These are phyloP conservation scores for Drosophila murphyi DNA, from an alignment of 1,140 invertebrate genomes.

Conservation along the genomic window DNA sequence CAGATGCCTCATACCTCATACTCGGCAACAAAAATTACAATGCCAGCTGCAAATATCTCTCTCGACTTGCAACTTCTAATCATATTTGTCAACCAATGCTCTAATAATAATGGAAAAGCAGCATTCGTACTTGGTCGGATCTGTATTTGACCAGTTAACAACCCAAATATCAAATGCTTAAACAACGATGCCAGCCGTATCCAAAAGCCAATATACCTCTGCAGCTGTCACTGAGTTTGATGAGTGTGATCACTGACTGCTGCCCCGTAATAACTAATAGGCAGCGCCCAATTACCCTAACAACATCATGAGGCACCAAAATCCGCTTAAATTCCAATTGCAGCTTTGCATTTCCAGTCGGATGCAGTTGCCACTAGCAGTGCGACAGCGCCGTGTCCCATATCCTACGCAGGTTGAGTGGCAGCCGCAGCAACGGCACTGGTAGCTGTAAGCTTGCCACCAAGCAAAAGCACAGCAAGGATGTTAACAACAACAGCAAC, in stretches of 20 bases:
- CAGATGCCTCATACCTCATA: too few relatives aligned
- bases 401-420: not conserved
- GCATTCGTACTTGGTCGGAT: too few relatives aligned
- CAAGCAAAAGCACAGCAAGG: not conserved
- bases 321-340: slow-evolving; percentile 47
- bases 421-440: not conserved
- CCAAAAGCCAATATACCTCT: not conserved
- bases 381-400: not conserved
- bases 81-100: too few relatives aligned
- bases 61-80: too few relatives aligned
- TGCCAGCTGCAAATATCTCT: too few relatives aligned
- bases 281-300: slow-evolving; percentile 39
- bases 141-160: too few relatives aligned
- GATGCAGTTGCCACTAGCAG: not conserved
- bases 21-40: too few relatives aligned
- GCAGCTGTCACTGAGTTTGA: not conserved
- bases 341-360: slow-evolving; percentile 25
- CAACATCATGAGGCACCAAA: slow-evolving; percentile 37
- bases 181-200: not conserved
- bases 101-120: too few relatives aligned
- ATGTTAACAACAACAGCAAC: not conserved
- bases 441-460: not conserved
- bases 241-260: not conserved
- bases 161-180: too few relatives aligned
- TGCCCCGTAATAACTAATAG: slow-evolving; percentile 30